Evolutionary conservation across 2,888 invertebrate species (phyloP), one percentile per base, ranked within the genome.

Genomic region (Hedya salicella): DNA sequence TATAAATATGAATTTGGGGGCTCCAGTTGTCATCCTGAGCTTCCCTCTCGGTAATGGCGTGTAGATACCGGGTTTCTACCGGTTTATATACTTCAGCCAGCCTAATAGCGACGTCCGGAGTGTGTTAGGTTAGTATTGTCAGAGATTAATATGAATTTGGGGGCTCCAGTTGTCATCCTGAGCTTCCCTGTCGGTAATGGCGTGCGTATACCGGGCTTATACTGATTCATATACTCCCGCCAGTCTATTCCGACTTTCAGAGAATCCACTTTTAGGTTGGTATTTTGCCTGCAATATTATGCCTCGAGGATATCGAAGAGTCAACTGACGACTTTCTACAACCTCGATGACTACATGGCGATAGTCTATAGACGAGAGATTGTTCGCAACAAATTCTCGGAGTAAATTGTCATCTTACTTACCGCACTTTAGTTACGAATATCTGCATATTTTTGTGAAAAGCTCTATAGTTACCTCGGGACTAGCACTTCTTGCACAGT

Each of bases 11-110:
- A n/a, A n/a, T n/a, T n/a, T n/a, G 0, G 82, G 83, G 63, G 81
- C 87, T 0, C 78, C 89, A 3, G 81, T 85, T 1, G 81, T 93
- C 61, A 91, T 89, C 0, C 87, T 93, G 16, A 93, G 94, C 71
- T 93, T 92, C 73, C 94, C 95, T 9, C 93, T 94, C 8, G 95
- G 95, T 72, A 93, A 94, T 62, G 94, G 95, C 0, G 93, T 95
- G 11, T 87, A 94, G 63, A 88, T 91, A 8, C 94, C 95, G 0
- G 96, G 96, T 32, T 94, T 93, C 78, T 97, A 96, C 85, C 91
- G 95, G 62, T 93, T 97, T 69, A 93, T 96, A 70, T 97, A 97
- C 88, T 95, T 97, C 82, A 95, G 95, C 75, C 95, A 95, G 81
- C 94, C 94, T 1, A 94, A 94, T 60, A 93, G 94, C 75, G 94